Evolutionary conservation across 2,113 vertebrate genomes (phyloP).

Genomic region (Anhinga rufa): DNA sequence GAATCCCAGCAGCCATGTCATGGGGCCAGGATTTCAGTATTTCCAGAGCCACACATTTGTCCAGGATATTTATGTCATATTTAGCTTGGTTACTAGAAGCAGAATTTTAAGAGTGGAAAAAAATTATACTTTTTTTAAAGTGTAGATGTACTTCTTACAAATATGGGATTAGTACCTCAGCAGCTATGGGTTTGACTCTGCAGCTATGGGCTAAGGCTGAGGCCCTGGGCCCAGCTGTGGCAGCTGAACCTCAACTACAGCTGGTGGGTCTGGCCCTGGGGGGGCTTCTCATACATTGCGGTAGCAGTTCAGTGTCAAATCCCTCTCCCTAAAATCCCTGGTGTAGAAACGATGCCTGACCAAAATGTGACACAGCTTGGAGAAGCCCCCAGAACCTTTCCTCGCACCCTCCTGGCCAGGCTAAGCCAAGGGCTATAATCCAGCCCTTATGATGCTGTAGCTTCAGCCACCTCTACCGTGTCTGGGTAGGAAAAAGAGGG

Average conservation of each 20-base stretch:
- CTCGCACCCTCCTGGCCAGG: not conserved
- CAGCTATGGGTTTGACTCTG: not conserved
- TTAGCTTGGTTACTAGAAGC: constrained; percentile 35
- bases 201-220: not conserved
- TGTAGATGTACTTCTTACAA: not conserved
- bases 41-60: constrained; percentile 54
- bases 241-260: not conserved
- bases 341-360: not conserved
- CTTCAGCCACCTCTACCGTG: not conserved
- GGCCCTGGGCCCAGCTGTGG: not conserved
- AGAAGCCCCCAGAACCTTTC: not conserved
- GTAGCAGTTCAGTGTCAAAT: not conserved
- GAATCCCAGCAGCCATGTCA: constrained; percentile 44
- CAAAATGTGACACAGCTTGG: not conserved
- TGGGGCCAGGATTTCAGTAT: constrained; percentile 36
- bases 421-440: not conserved
- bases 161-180: not conserved
- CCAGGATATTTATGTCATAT: constrained; percentile 52
- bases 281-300: not conserved
- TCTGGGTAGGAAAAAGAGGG: not conserved
- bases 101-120: constrained; percentile 25
- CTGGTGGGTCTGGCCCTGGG: not conserved
- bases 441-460: fast-evolving
- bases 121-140: not conserved
- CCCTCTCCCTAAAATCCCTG: not conserved